Conservation (phyloP, 2,888 invertebrate genomes). For the Chironomus tentans region DNA sequence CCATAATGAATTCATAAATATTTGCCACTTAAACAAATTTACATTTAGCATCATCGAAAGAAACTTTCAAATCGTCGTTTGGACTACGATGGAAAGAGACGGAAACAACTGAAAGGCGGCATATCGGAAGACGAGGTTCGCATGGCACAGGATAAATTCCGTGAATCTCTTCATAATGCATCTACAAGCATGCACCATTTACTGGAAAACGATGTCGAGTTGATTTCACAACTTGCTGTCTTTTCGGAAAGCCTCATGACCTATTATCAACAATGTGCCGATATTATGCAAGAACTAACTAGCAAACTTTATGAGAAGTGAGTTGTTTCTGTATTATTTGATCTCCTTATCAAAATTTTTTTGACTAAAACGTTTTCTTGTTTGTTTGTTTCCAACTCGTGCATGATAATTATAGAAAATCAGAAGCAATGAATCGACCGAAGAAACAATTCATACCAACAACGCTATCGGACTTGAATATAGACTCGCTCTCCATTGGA, state of each 20-base stretch:
- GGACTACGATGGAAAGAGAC: slow-evolving; percentile 78
- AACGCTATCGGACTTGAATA: slow-evolving; percentile 50
- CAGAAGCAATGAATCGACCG: slow-evolving; percentile 56
- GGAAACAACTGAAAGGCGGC: slow-evolving; percentile 70
- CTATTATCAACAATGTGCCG: slow-evolving; percentile 70
- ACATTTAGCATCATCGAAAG: slow-evolving; percentile 70
- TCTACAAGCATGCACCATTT: slow-evolving; percentile 82
- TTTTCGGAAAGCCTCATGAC: slow-evolving; percentile 70
- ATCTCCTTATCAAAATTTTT: neutral
- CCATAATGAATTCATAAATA: no score
- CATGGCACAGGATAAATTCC: slow-evolving; percentile 77
- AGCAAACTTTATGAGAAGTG: slow-evolving; percentile 59
- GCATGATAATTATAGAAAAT: slow-evolving; percentile 45
- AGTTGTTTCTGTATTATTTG: slow-evolving; percentile 31
- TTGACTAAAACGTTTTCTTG: slow-evolving; percentile 28
- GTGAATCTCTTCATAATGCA: slow-evolving; percentile 70
- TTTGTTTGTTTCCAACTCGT: neutral
- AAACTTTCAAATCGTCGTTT: slow-evolving; percentile 74
- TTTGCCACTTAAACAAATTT: slow-evolving; percentile 27
- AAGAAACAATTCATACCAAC: slow-evolving; percentile 60
- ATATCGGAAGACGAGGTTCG: slow-evolving; percentile 74
- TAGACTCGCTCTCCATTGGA: slow-evolving; percentile 30
- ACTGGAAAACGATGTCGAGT: slow-evolving; percentile 79
- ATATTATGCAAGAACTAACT: slow-evolving; percentile 56
- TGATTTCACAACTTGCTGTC: slow-evolving; percentile 71